Base-by-base conservation (phyloP, 2,797 vertebrate genomes). In the Tragelaphus oryx region DNA sequence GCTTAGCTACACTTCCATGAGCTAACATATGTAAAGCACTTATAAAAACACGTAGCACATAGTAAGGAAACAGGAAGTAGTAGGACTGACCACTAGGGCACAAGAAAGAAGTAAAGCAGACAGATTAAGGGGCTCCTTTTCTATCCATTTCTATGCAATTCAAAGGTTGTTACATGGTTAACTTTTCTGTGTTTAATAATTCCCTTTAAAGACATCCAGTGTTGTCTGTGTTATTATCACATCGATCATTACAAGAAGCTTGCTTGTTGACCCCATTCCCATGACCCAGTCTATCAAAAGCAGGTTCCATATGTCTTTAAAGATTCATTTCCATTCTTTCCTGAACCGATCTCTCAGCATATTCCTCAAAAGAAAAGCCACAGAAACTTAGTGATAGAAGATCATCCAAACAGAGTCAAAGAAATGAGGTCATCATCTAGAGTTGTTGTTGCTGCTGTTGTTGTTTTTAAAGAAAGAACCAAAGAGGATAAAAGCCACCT, bases 401-500 rank as follows among this genome's bases (percentile, higher is more conserved):
- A 79, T 81, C 13, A 26, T 55, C 60, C 89, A 75, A 48, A 57
- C 20, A 59, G 30, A 46, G 57, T 92, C 82, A 80, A 89, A 91
- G 90, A 96, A 97, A 91, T 4, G 20, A 97, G 83, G 48, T 54
- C 91, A 85, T 94, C 87, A 44, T 62, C 78, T 30, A 84, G 14
- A 93, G 83, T 62, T 46, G n/a, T 33, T 33, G n/a, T 20, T 65
- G 83, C 59, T 46, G n/a, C 18, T n/a, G n/a, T 20, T 65, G 17
- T 20, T 44, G 84, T 16, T 74, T 92, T 8, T 37, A 57, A 75
- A 76, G 50, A 57, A 85, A 46, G n/a, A 81, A 62, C 5, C 10
- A 50, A 50, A 84, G 90, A 92, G 91, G 96, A 97, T 60, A 80
- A 93, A 68, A 96, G 88, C 95, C 81, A 96, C 60, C 81, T 33